Evolutionary conservation across 2,797 vertebrate species (phyloP), one percentile per base, ranked within the genome.

Genomic region (Mormyrus hasselquistii): DNA sequence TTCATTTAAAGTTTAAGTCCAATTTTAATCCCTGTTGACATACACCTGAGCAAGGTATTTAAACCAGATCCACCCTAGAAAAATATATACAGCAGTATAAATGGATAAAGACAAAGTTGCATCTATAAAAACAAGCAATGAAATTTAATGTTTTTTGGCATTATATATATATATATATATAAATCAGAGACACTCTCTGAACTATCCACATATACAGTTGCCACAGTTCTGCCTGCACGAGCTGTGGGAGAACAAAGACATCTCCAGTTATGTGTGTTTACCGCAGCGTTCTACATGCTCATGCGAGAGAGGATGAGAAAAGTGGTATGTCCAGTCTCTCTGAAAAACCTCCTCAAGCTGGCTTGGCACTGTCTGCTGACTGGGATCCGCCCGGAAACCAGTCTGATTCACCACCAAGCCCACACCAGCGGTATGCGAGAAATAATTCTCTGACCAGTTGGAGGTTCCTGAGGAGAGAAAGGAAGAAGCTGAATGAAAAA

Each of bases 391-490:
- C 9, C 34, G 90, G 0, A 92, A 93, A 38, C 92, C 95, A 0
- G 95, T 96, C 93, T 97, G 96, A 93, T 96, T 96, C 88, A 96
- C 92, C 59, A 97, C 93, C 91, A 97, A 55, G 2, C 96, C 96
- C 73, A 96, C 95, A 2, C 96, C 96, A 0, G 96, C 94, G 0
- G 96, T 97, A 10, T 93, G 90, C 19, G 92, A 94, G 88, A 97
- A 97, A 91, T 97, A 97, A 91, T 94, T 93, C 92, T 96, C 95
- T 0, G 96, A 96, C 96, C 96, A 97, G 93, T 97, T 97, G 62
- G 96, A 97, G 0, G 96, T 97, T 62, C 96, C 96, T 97, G 91
- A n/a, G 88, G 62, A 79, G 79, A 89, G 6, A 85, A 10, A 90
- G 29, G 82, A 6, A 87, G 69, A 83, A 62, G 49, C 38, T 49